Conservation (phyloP, 2,113 vertebrate species). For the Neotoma lepida region DNA sequence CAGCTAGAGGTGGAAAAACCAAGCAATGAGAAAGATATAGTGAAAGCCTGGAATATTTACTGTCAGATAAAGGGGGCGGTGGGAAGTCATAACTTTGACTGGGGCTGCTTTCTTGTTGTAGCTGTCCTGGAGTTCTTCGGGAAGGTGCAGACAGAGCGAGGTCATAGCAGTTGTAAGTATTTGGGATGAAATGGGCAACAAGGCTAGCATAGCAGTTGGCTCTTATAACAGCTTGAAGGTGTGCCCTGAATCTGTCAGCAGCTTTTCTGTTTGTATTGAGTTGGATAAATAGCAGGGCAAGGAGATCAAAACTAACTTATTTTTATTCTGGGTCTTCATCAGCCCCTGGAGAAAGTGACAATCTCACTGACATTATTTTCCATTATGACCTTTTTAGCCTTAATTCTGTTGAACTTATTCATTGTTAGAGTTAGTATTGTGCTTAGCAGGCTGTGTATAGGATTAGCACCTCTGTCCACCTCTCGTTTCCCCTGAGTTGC, state of each 20-base stretch:
- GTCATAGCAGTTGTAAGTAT: conserved; percentile 78
- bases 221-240: conserved; percentile 78
- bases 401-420: conserved; percentile 76
- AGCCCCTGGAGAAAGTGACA: conserved; percentile 78
- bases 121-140: conserved; percentile 82
- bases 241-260: conserved; percentile 86
- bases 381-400: conserved; percentile 69
- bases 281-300: conserved; percentile 79
- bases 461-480: conserved; percentile 80
- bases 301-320: conserved; percentile 79
- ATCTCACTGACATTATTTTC: conserved; percentile 68
- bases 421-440: conserved; percentile 48
- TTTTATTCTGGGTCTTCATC: conserved; percentile 78
- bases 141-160: conserved; percentile 85
- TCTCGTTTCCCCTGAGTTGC: conserved; percentile 61
- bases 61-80: conserved; percentile 49
- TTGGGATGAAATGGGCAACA: conserved; percentile 77
- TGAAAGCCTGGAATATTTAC: conserved; percentile 45
- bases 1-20: not conserved
- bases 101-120: conserved; percentile 65
- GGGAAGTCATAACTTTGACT: conserved; percentile 42
- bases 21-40: conserved; percentile 29
- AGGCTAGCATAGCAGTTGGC: conserved; percentile 74
- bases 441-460: conserved; percentile 60
- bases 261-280: conserved; percentile 80